Evolutionary conservation across 2,113 vertebrate species (phyloP).

Genomic region (Thunnus thynnus): DNA sequence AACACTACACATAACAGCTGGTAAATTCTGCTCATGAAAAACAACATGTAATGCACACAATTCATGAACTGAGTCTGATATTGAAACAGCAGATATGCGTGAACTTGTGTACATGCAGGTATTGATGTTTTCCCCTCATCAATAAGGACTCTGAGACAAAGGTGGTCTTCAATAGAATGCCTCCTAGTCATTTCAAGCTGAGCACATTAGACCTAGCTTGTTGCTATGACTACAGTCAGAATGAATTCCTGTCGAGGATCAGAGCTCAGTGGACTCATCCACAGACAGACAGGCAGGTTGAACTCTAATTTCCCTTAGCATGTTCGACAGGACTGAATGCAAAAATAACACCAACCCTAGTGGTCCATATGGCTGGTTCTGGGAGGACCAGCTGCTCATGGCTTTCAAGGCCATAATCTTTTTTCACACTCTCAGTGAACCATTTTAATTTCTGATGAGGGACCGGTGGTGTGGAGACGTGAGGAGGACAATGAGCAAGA

Average conservation of each 20-base stretch:
- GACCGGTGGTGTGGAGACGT: slow-evolving; percentile 16
- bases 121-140: slow-evolving; percentile 30
- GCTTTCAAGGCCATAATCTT: slow-evolving; percentile 70
- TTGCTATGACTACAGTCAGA: slow-evolving; percentile 81
- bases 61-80: background rate
- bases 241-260: slow-evolving; percentile 60
- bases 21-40: background rate
- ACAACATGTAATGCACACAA: background rate
- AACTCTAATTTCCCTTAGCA: slow-evolving; percentile 68
- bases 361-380: slow-evolving; percentile 74
- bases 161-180: slow-evolving; percentile 60
- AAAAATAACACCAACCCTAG: slow-evolving; percentile 67
- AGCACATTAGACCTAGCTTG: slow-evolving; percentile 66
- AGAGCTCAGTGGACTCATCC: slow-evolving; percentile 38
- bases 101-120: slow-evolving; percentile 9
- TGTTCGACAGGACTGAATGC: slow-evolving; percentile 66
- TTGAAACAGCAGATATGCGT: background rate
- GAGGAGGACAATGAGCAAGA: slow-evolving; percentile 16
- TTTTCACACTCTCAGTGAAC: slow-evolving; percentile 67
- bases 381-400: slow-evolving; percentile 71
- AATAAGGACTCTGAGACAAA: slow-evolving; percentile 27
- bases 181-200: slow-evolving; percentile 56
- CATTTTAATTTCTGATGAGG: slow-evolving; percentile 72
- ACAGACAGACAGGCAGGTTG: slow-evolving; percentile 60
- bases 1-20: background rate